A percentile compares a stretch with the other conserved stretches of the same genome.
These are phyloP conservation scores for Drosophila triauraria DNA, from an alignment of 1,140 invertebrate species.

Conservation along the genomic window DNA sequence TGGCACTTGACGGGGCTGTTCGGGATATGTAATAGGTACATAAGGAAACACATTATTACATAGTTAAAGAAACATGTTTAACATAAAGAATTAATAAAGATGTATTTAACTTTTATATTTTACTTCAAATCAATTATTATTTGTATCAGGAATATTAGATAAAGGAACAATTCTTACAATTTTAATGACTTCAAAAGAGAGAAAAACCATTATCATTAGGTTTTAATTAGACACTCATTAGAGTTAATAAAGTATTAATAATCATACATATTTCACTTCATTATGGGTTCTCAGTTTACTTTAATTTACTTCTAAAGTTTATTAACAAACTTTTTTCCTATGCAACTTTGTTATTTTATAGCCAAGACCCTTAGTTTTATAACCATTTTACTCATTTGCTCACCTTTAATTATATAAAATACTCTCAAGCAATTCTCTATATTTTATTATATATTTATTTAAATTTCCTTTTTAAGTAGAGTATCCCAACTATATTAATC, in stretches of 20 bases:
- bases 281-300: neutral
- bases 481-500: conserved; percentile 3
- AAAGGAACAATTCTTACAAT: too few species aligned
- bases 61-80: neutral
- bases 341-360: neutral
- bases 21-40: neutral
- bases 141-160: neutral
- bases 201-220: too few species aligned
- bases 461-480: conserved; percentile 6
- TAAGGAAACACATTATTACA: conserved; percentile 1
- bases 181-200: too few species aligned
- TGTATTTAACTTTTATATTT: neutral
- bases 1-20: neutral
- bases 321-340: neutral
- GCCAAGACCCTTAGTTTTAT: neutral
- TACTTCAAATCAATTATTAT: neutral
- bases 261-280: too few species aligned
- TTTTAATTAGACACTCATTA: too few species aligned
- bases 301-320: too few species aligned
- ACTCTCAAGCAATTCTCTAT: too few species aligned
- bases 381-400: neutral
- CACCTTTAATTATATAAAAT: neutral
- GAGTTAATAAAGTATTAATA: too few species aligned
- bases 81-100: neutral
- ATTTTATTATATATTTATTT: neutral